Percentiles rank a stretch among this genome's conserved stretches.
phyloP scores from a whole-genome alignment of 2,113 vertebrate species.

The Osmerus eperlanus region DNA sequence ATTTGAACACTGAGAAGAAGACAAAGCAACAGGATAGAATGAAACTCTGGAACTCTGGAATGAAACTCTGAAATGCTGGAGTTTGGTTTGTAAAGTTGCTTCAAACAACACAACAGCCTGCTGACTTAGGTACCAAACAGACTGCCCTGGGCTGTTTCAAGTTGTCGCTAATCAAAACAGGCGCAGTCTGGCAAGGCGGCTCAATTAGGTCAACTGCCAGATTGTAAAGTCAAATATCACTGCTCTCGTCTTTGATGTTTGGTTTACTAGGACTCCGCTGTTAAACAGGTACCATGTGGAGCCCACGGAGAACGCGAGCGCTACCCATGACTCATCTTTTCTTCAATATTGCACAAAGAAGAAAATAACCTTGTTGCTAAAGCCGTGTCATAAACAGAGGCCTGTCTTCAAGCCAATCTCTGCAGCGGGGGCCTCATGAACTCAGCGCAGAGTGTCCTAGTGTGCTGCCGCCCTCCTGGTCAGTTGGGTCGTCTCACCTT shows the following conservation, averaged over 20 bases:
- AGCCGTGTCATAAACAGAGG: constrained; percentile 36
- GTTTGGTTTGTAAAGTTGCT: too few relatives aligned
- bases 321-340: constrained; percentile 41
- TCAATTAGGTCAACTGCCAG: constrained; percentile 45
- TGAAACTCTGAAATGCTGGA: too few relatives aligned
- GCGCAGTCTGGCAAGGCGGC: constrained; percentile 32
- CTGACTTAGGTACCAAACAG: too few relatives aligned
- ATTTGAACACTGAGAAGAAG: too few relatives aligned
- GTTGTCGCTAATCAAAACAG: constrained; percentile 1
- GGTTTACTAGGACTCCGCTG: constrained; percentile 45
- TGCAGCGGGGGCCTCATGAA: constrained; percentile 27
- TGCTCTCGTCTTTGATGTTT: constrained; percentile 53
- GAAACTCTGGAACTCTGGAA: too few relatives aligned
- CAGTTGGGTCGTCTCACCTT: neutral
- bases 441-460: neutral
- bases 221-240: constrained; percentile 56
- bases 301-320: constrained; percentile 21
- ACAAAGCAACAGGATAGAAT: too few relatives aligned
- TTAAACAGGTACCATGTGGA: constrained; percentile 47
- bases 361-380: constrained; percentile 62
- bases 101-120: too few relatives aligned
- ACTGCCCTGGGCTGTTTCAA: too few relatives aligned
- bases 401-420: constrained; percentile 28
- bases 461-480: neutral
- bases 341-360: constrained; percentile 39